phyloP scores from a whole-genome alignment of 1,140 invertebrate species.

The Trichonephila clavata region DNA sequence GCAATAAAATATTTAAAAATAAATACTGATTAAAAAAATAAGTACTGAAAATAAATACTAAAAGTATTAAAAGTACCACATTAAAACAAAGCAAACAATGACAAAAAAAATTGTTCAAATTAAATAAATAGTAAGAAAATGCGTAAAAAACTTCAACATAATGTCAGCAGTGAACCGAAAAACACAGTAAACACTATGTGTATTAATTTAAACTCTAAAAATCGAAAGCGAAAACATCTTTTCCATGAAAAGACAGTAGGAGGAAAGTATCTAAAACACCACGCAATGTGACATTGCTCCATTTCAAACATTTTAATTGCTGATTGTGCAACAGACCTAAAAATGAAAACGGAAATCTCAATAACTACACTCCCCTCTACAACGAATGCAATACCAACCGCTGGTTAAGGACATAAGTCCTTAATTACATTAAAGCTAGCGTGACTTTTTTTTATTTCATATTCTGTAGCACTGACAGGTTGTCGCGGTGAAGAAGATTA shows the following conservation, averaged over 20 bases:
- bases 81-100: too few relatives aligned
- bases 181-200: too few relatives aligned
- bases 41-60: too few relatives aligned
- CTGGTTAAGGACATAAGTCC: neutral
- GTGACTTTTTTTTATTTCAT: neutral
- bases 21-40: too few relatives aligned
- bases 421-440: constrained; percentile 18
- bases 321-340: neutral
- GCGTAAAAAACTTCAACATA: too few relatives aligned
- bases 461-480: neutral
- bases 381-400: neutral
- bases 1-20: too few relatives aligned
- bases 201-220: neutral
- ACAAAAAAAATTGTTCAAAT: too few relatives aligned
- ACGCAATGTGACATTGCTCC: neutral
- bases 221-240: neutral
- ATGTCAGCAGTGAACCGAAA: too few relatives aligned
- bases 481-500: constrained; percentile 40
- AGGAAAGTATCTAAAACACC: neutral
- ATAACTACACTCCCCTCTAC: neutral
- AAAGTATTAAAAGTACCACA: too few relatives aligned
- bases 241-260: neutral
- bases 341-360: neutral
- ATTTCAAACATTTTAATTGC: neutral
- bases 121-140: too few relatives aligned